Base-by-base conservation (phyloP, 2,797 vertebrate genomes). In the Chaetophractus vellerosus region DNA sequence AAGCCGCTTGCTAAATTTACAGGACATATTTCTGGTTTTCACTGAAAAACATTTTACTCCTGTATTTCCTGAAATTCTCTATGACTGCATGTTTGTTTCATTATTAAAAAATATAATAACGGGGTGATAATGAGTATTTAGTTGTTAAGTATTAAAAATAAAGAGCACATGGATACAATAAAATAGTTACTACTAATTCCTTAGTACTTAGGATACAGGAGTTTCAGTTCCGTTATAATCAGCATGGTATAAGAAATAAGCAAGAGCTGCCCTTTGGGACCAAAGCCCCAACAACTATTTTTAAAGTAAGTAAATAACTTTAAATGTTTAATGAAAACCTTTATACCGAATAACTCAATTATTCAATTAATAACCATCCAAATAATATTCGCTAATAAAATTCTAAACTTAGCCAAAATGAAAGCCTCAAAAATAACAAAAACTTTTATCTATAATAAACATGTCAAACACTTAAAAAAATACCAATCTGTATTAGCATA, bases 201-300 rank as follows among this genome's bases (percentile, higher is more conserved):
- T 33, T 21, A 93, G 85, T 59, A 86, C 61, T 52, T 88, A 19
- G 23, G 6, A 87, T 80, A 38, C 0, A 94, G 23, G 9, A 95
- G 75, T 33, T 0, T 33, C 87, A 57, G 18, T 69, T 94, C 57
- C 81, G n/a, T 41, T 24, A 24, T 88, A 78, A 48, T 79, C 72
- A 95, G 23, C 18, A 45, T 16, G 28, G 57, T 36, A 88, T 63
- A 4, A 15, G 88, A 81, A 72, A 78, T 24, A 78, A 64, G 5
- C 66, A 68, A 66, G 82, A 41, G 74, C 72, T 94, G n/a, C 63
- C 81, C 23, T 23, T 68, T 64, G 55, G 71, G 78, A 95, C 28
- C 52, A 93, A 93, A 96, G 91, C 19, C 74, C 86, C 48, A 92
- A 96, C 26, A 96, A 89, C 19, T 48, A 59, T 7, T 96, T 97